Evolutionary conservation across 2,888 invertebrate species (phyloP), one percentile per base, ranked within the genome.

Genomic region (Lasioglossum zephyrum): DNA sequence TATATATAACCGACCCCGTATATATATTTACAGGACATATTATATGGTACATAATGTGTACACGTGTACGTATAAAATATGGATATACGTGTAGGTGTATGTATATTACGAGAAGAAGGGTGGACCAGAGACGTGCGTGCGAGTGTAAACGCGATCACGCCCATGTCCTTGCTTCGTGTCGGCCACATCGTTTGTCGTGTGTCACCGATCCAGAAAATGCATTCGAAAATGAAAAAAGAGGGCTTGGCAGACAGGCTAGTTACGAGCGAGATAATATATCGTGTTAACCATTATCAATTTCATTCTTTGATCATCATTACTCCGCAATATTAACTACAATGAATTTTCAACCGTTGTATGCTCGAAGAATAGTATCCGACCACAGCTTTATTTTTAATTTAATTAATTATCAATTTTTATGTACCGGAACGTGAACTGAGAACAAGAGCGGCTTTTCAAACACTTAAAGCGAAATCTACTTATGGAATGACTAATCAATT

Each of bases 201-300:
- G 13, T 44, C 47, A 74, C 22, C 39, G 41, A 70, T 70, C 41
- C 41, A 39, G 39, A 39, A 41, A 70, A 70, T 70, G 22, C 78
- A 57, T 70, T 39, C 60, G 73, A 77, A 73, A 26, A 44, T 44
- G 44, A 11, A 72, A 73, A 85, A 85, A 81, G 73, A 73, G 76
- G 87, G 87, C 84, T 87, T 87, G 87, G 88, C 80, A 4, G 73
- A 49, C 39, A 60, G 5, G 11, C n/a, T n/a, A 22, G n/a, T 69
- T 69, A 72, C 4, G 75, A 36, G 60, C 66, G 73, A 60, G 36
- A 66, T 18, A 9, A 73, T 63, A 44, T 16, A 60, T 60, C 39
- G 4, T 39, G 49, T 74, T 47, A 81, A 84, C 18, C 41, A 66
- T 44, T 36, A 36, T 3, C 1, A 36, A 36, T 36, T 2, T 36